Evolutionary conservation across 2,888 invertebrate species (phyloP), one percentile per base, ranked within the genome.

Genomic region (Pseudococcus viburni): DNA sequence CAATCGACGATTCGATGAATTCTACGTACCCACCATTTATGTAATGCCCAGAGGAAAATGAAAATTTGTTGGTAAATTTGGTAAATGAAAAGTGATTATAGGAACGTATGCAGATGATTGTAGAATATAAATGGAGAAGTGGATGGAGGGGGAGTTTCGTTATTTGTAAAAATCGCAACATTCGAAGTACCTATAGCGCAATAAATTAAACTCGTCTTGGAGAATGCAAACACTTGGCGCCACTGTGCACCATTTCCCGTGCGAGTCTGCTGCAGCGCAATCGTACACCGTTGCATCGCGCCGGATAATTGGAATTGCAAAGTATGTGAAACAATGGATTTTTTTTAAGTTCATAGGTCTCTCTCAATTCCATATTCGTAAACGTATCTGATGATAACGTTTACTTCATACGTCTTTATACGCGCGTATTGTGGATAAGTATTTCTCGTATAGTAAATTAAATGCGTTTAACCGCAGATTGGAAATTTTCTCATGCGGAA

Each of bases 181-280:
- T 64, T 22, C 22, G 64, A 22, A 64, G 64, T 64, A 64, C 64
- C 64, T 64, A 59, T 59, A 64, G 22, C 22, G 22, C 22, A 64
- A 86, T 86, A 86, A 86, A 86, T 86, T 86, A 86, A 86, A 68
- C 86, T 73, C 19, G 86, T 86, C 86, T 73, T 86, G 17, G 86
- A 86, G 86, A 86, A 86, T 86, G 86, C 86, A 86, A 86, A 86
- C 86, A 86, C 86, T 86, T 86, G 86, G 86, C 86, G 86, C 86
- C 86, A 86, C 86, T 86, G 26, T 48, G 86, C 86, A 86, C 86
- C 86, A 86, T 86, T 86, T 86, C 68, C 86, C 64, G 86, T 73
- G 86, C 86, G 46, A 86, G 86, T 86, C 86, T 86, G 86, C 73
- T 68, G 68, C 68, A 48, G 48, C 77, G 73, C 80, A 73, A 64